Base-by-base conservation (phyloP, 2,888 invertebrate genomes). In the Dromius quadrimaculatus region DNA sequence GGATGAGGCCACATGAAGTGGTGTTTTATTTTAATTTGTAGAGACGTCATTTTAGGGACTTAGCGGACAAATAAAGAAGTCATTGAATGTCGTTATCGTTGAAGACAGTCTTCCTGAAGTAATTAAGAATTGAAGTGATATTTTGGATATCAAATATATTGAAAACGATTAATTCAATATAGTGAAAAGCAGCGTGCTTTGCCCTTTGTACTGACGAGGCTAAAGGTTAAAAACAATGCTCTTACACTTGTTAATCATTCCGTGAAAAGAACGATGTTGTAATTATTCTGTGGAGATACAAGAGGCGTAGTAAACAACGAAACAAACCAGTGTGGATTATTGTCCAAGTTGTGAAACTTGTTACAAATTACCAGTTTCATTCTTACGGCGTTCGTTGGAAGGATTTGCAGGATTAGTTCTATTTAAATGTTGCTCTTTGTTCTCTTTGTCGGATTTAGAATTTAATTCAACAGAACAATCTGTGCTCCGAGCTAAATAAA, bases 401-500 rank as follows among this genome's bases (percentile, higher is more conserved):
- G 28, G 57, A 68, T 68, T 68, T 57, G 38, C 34, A 43, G 68
- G 68, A 68, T 68, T 68, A 68, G 59, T 45, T 59, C 54, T 68
- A 68, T 68, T 68, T 68, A 68, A 68, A 68, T 68, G 41, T 41
- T 22, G 32, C 28, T 32, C 63, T 64, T 64, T 64, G 50, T 68
- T 68, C 32, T 65, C 65, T 65, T 47, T 65, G 50, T 36, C 41
- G 41, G 43, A 54, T 50, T 54, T 17, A 32, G 43, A 68, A 68
- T 68, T 68, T 68, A 43, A 68, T 68, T 59, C 68, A 50, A 66
- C 50, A 15, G 41, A 66, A 38, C 38, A 57, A 66, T 41, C 66
- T 28, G 38, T 54, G 45, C 63, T 63, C 43, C 11, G 6, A 28
- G 45, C 63, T 28, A 63, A 63, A 63, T 63, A 63, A 63, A 63